Base-by-base conservation (phyloP, 2,797 vertebrate species). In the Chloroceryle amazona region DNA sequence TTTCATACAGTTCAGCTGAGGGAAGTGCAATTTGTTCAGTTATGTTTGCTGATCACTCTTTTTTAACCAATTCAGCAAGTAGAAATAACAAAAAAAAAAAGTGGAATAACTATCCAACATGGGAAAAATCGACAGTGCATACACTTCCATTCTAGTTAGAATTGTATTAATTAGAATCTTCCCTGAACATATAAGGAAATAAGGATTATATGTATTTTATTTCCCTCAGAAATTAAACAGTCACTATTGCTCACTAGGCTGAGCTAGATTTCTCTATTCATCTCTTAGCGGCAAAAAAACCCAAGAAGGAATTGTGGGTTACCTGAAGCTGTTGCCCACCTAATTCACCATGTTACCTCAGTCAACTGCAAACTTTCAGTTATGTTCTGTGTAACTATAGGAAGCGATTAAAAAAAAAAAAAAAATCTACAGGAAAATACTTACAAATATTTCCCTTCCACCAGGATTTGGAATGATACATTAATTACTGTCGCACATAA, bases 1-100 rank as follows among this genome's bases (percentile, higher is more conserved):
- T 75, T 95, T 73, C 71, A 51, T 17, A 60, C 41, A 95, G 95
- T 96, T 96, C 96, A 96, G 81, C 80, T 92, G 51, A 97, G 87
- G 81, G 49, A 96, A 96, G 61, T 82, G 67, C 74, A 96, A 96
- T 96, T 96, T 96, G 92, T 94, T 96, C 85, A 68, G 12, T 95
- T 95, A 62, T 62, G 63, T 95, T 96, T 97, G 92, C 91, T 97
- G 95, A 95, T 92, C 44, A 52, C 70, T 87, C 65, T 67, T 94
- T 95, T 96, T 95, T 72, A 89, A 79, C 82, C 37, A 91, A 89
- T 94, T 96, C 88, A 95, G 81, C 54, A 75, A 92, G 57, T 57
- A 73, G 25, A 91, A 89, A 84, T 44, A 84, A 63, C 4, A 15
- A 68, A 93, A 82, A 22, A 81, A 22, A 89, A 42, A 83, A 39